Percentiles rank a stretch among this genome's conserved stretches.
Evolutionary conservation across 92 coral and sea anemone species (phyloP).

Genomic region (Bergia puertoricense): DNA sequence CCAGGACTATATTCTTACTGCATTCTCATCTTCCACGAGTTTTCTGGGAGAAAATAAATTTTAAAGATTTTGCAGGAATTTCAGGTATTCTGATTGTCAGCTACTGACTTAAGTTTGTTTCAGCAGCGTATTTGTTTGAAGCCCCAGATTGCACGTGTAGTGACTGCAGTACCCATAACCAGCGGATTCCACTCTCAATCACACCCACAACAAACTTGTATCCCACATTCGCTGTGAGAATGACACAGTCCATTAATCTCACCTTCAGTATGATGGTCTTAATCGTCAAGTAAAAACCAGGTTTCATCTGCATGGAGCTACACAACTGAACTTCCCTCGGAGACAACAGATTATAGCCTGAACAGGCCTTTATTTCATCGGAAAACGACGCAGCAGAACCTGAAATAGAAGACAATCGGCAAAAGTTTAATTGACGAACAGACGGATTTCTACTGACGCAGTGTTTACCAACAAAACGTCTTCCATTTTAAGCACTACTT

Average conservation of each 20-base stretch:
- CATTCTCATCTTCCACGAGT: no score
- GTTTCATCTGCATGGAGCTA: slow-evolving; percentile 86
- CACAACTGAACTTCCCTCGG: slow-evolving; percentile 91
- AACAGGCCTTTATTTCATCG: slow-evolving; percentile 84
- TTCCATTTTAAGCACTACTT: no score
- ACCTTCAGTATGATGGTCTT: slow-evolving; percentile 95
- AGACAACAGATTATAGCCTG: slow-evolving; percentile 81
- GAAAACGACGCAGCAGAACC: slow-evolving; percentile 45
- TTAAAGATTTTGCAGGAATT: background rate
- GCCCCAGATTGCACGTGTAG: no score
- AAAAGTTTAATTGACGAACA: no score
- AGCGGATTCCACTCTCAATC: no score
- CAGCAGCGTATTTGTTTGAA: background rate
- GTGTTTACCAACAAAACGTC: background rate
- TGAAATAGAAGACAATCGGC: background rate
- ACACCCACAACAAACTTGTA: background rate
- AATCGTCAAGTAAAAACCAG: slow-evolving; percentile 94
- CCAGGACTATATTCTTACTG: no score
- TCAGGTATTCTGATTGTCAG: background rate
- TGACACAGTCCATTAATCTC: background rate
- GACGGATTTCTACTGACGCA: background rate
- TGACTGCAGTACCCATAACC: no score
- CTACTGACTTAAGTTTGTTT: background rate
- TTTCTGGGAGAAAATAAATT: no score
- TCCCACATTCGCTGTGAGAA: background rate